Evolutionary conservation across 2,113 vertebrate species (phyloP).

Genomic region (Desmodus rotundus): DNA sequence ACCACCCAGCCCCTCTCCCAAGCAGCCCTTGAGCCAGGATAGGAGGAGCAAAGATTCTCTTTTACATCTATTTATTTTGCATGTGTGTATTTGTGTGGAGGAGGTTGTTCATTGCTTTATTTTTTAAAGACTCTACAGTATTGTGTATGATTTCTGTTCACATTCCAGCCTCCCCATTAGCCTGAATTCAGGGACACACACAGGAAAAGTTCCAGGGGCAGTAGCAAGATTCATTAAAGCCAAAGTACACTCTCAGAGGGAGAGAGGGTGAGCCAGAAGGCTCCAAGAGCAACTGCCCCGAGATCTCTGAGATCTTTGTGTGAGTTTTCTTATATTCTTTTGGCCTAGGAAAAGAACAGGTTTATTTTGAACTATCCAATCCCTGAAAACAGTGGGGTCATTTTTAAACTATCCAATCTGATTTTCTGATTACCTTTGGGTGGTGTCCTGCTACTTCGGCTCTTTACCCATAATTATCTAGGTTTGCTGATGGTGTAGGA

Average conservation of each 20-base stretch:
- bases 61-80: constrained; percentile 67
- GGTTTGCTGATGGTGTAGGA: not conserved
- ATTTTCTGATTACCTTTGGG: not conserved
- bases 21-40: not conserved
- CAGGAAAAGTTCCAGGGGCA: not conserved
- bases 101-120: constrained; percentile 45
- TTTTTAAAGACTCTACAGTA: constrained; percentile 65
- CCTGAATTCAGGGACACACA: not conserved
- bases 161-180: not conserved
- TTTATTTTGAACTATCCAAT: not conserved
- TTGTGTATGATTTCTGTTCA: constrained; percentile 42
- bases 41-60: constrained; percentile 15
- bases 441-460: not conserved
- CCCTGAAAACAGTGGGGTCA: not conserved
- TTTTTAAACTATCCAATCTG: not conserved
- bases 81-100: constrained; percentile 36
- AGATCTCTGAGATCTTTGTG: not conserved
- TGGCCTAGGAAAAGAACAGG: not conserved
- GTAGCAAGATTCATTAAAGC: not conserved
- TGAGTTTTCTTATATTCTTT: not conserved
- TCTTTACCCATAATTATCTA: not conserved
- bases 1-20: not conserved
- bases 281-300: not conserved
- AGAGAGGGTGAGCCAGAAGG: not conserved
- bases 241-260: not conserved